Evolutionary conservation across 2,888 invertebrate genomes (phyloP), one percentile per base, ranked within the genome.

Genomic region (Acrobasis consociella): DNA sequence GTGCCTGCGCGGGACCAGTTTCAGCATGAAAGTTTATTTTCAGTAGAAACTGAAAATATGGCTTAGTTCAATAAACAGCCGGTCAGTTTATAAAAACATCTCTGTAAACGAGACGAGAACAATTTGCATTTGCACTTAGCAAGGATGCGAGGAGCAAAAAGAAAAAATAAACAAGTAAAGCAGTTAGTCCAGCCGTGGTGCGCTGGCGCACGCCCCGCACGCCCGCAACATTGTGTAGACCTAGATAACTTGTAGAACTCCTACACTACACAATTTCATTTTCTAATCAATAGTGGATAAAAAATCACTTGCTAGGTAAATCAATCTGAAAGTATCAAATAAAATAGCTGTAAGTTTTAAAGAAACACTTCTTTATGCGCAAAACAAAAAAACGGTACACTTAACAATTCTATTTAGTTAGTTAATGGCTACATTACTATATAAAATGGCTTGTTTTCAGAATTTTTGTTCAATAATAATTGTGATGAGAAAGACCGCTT

Each of bases 91-190:
- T 85, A 83, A 86, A 87, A 88, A 85, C 86, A 77, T 85, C 82
- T 86, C 83, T 85, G 86, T 85, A 84, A 86, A 86, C 82, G 83
- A 87, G 85, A 86, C 80, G 82, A 82, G 82, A 81, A 81, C 80
- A 84, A 86, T 89, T 89, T 86, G 85, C 85, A 84, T 87, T 79
- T 84, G 85, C 86, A 88, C 86, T 88, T 85, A 87, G 83, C 82
- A 72, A 73, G 75, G 82, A 85, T 81, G 80, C 73, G 77, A 77
- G 74, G 74, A 76, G 77, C 73, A 83, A 81, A 81, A 60, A 85
- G 83, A 78, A 81, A 81, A 81, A 83, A 81, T 78, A 84, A 83
- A 81, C 73, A 80, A 80, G 69, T 74, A 68, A 76, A 73, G 78
- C 79, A 81, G 83, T 84, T 79, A 83, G 77, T 72, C 69, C 65